Evolutionary conservation across 2,888 invertebrate species (phyloP), one percentile per base, ranked within the genome.

Genomic region (Ennomos erosarius): DNA sequence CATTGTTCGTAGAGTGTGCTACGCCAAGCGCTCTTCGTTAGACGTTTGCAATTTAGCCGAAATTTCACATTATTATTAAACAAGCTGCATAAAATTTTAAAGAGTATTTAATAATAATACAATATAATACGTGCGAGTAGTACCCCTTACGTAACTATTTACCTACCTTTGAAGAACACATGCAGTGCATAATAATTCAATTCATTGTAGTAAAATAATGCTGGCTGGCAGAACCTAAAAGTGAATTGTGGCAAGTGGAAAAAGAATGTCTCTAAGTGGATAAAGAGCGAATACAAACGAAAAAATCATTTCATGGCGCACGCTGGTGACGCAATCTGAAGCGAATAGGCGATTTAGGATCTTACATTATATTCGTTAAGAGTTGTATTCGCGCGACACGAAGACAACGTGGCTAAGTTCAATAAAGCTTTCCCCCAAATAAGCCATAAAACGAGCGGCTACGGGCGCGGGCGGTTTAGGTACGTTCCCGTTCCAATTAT

Each of bases 361-460:
- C 81, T 73, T 88, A 74, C 64, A 54, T 49, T 55, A 59, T 64
- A 70, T 51, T 65, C 48, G 58, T 70, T 84, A 88, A 81, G 82
- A 80, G 76, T 71, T 73, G 79, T 74, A 81, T 84, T 90, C 73
- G 84, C 74, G 60, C 65, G 74, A 73, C 79, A 66, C 61, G 70
- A 62, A 73, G 76, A 76, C 84, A 82, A 82, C 90, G 88, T 90
- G 88, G 90, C 85, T 85, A 88, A 88, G 84, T 90, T 85, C 90
- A 90, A 90, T 92, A 90, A 91, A 90, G 90, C 89, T 89, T 90
- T 91, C 90, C 91, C 91, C 91, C 91, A 90, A 91, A 92, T 90
- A 90, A 91, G 90, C 91, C 82, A 91, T 92, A 90, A 92, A 91
- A 89, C 84, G 89, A 87, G 88, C 86, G 84, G 84, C 86, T 82